Base-by-base conservation (phyloP, 1,140 invertebrate genomes). In the Drosophila nikananu region DNA sequence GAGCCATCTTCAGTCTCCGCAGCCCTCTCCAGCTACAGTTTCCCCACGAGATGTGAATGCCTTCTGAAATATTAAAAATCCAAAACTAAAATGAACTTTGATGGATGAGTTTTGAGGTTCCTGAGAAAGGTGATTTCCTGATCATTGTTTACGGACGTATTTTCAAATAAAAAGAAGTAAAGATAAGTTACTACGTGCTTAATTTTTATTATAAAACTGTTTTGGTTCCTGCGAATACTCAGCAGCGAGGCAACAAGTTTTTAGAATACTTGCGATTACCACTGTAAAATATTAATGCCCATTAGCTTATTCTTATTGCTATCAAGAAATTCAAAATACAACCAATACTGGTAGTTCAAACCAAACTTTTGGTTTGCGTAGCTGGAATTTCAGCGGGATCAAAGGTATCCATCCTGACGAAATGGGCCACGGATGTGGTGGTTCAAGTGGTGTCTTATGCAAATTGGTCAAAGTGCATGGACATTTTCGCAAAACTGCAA, bases 381-480 rank as follows among this genome's bases (percentile, higher is more conserved):
- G n/a, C n/a, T n/a, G n/a, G n/a, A n/a, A n/a, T n/a, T n/a, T n/a
- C n/a, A n/a, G n/a, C n/a, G 13, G 48, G 17, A 41, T 54, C 51
- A 62, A 72, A 67, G 60, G 51, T 35, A 37, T 21, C 49, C 23
- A 49, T 25, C 42, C 54, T 13, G 46, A 9, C n/a, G 27, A 49
- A 73, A 73, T 51, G 42, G 55, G 15, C 71, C 37, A 52, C 76
- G 83, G 75, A 82, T 68, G 79, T 79, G 64, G 79, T 79, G 64
- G 19, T 32, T 80, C 57, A 61, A 59, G 81, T 63, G 58, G 60
- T 59, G 70, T 49, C 58, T 25, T 62, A 75, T 74, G 83, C 83
- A 89, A 89, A 90, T 80, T 41, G 49, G 44, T 17, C 39, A 71
- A 76, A 73, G 49, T 79, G 77, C 77, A 76, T 46, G 63, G 76